Evolutionary conservation across 2,888 invertebrate genomes (phyloP), one percentile per base, ranked within the genome.

Genomic region (Anthoptus insignis): DNA sequence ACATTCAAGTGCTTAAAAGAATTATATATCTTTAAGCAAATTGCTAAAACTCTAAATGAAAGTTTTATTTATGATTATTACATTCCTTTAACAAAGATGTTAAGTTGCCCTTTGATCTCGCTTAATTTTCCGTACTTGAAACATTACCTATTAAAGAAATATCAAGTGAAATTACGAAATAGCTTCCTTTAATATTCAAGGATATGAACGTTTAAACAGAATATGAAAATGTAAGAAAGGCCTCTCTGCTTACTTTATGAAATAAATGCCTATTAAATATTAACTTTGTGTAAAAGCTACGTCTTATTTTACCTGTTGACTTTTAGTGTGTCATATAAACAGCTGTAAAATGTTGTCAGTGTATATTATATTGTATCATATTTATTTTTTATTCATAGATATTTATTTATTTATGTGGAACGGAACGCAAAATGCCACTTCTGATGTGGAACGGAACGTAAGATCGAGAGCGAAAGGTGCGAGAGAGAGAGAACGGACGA

Each of bases 131-230:
- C 19, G 11, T 37, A 16, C 14, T 57, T 45, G 29, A 19, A 57
- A 22, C 16, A 57, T 16, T 21, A 56, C 13, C 22, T 24, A 27
- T 37, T 37, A 54, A 27, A 54, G 53, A 39, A 39, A 56, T 56
- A 56, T 56, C 24, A 56, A 45, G 49, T 49, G 27, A 27, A 49
- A 57, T 57, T 29, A 19, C 27, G 8, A 45, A 24, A 39, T 54
- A 56, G 22, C 56, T 39, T 56, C 24, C 11, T 24, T n/a, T 16
- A 57, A 45, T 45, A 29, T 57, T 57, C 19, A 21, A 13, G 16
- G 42, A 29, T 57, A 45, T 57, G 27, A 57, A n/a, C 45, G 21
- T 45, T 45, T 45, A 6, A 45, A 6, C 13, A 45, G 13, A 45
- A 45, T 22, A 45, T 42, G 42, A 42, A 45, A 21, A 22, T 13